Conservation (phyloP, 1,140 invertebrate genomes). For the Phenacoccus solenopsis region DNA sequence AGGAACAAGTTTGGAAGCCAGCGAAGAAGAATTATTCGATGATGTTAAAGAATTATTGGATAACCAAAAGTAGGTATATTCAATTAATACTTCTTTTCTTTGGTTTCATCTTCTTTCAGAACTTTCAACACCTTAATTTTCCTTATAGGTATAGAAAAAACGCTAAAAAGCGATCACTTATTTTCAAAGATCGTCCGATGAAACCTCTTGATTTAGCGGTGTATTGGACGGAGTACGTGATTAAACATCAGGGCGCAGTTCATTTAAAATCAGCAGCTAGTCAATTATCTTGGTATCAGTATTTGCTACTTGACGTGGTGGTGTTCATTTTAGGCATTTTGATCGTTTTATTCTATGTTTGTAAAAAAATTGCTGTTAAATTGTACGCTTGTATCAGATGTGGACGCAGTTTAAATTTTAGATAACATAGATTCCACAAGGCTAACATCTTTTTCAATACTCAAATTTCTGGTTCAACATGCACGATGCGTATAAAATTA, state of each 20-base stretch:
- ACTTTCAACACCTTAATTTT: neutral
- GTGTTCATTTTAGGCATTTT: slow-evolving; percentile 24
- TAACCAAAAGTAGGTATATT: neutral
- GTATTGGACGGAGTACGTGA: slow-evolving; percentile 48
- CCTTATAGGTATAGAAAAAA: neutral
- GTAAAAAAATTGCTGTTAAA: neutral
- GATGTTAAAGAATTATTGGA: neutral
- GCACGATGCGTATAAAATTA: too few species aligned
- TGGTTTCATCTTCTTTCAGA: too few species aligned
- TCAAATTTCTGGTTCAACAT: too few species aligned
- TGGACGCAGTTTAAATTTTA: too few species aligned
- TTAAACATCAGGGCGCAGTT: slow-evolving; percentile 40
- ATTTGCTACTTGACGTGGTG: slow-evolving; percentile 40
- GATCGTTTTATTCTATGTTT: neutral
- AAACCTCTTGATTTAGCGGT: slow-evolving; percentile 39
- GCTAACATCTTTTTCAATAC: too few species aligned
- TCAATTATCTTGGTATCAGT: slow-evolving; percentile 43
- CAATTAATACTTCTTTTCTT: too few species aligned
- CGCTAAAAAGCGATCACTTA: neutral
- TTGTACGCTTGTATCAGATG: too few species aligned
- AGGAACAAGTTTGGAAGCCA: neutral
- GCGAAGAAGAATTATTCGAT: neutral
- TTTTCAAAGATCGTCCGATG: neutral
- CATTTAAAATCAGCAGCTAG: slow-evolving; percentile 42
- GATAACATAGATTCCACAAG: too few species aligned